Percentiles rank a stretch among this genome's conserved stretches.
Evolutionary conservation across 2,113 vertebrate species (phyloP).

Genomic region (Addax nasomaculatus): DNA sequence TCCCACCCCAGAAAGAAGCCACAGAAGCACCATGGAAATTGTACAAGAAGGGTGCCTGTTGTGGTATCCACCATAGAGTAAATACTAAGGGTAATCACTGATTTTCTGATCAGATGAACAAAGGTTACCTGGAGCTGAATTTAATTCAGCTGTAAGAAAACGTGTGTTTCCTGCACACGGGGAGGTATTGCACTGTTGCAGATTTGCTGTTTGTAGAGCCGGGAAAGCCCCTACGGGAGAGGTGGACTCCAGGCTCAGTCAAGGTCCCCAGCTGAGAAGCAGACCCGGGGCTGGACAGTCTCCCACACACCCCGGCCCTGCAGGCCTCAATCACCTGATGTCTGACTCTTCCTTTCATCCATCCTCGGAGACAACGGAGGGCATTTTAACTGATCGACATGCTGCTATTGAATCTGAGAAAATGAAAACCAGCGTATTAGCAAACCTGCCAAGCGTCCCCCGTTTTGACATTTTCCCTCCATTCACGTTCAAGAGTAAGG

Average conservation of each 20-base stretch:
- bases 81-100: too few relatives aligned
- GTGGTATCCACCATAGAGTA: fast-evolving
- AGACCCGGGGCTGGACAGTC: fast-evolving
- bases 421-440: neutral
- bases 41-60: fast-evolving
- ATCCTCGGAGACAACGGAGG: neutral
- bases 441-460: neutral
- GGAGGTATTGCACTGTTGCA: too few relatives aligned
- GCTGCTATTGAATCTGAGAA: neutral
- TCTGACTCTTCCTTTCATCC: neutral
- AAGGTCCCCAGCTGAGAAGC: neutral
- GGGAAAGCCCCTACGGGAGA: too few relatives aligned
- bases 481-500: too few relatives aligned
- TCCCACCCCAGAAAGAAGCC: too few relatives aligned
- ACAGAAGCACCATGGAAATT: fast-evolving
- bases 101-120: neutral
- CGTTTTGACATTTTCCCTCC: neutral
- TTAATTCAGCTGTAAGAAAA: neutral
- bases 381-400: neutral
- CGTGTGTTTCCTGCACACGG: fast-evolving
- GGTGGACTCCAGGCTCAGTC: neutral
- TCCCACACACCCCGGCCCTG: too few relatives aligned
- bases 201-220: neutral
- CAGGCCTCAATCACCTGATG: neutral
- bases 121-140: neutral